phyloP scores from a whole-genome alignment of 2,888 invertebrate genomes.

The Thysanoteuthis rhombus region DNA sequence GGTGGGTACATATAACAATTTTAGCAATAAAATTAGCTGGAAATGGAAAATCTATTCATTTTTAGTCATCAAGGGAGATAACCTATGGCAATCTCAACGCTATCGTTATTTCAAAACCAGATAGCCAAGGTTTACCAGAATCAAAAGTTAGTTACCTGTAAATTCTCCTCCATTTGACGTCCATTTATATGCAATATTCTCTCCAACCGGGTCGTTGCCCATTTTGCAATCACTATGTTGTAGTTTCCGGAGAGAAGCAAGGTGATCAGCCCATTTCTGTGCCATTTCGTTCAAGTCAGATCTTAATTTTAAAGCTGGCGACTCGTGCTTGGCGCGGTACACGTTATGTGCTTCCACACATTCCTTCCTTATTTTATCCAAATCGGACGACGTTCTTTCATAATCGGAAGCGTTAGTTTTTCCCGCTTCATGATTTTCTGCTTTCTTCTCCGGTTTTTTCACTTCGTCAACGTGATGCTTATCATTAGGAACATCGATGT shows the following conservation, averaged over 20 bases:
- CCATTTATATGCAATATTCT: constrained; percentile 65
- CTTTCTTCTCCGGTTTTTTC: not conserved
- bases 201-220: constrained; percentile 75
- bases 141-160: constrained; percentile 58
- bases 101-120: too few relatives aligned
- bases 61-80: too few relatives aligned
- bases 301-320: constrained; percentile 47
- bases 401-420: too few relatives aligned
- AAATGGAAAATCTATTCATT: too few relatives aligned
- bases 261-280: constrained; percentile 88
- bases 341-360: constrained; percentile 59
- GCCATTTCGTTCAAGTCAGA: constrained; percentile 64
- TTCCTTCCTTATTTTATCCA: constrained; percentile 53
- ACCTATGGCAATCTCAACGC: too few relatives aligned
- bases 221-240: constrained; percentile 79
- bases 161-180: constrained; percentile 57
- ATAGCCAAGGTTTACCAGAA: too few relatives aligned
- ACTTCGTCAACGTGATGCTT: not conserved
- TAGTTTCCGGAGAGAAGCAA: constrained; percentile 83
- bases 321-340: constrained; percentile 61
- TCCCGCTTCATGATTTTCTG: too few relatives aligned
- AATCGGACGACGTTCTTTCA: not conserved
- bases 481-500: not conserved
- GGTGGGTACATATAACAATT: too few relatives aligned
- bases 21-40: too few relatives aligned